phyloP scores from a whole-genome alignment of 2,113 vertebrate genomes.

The Hippocampus abdominalis region DNA sequence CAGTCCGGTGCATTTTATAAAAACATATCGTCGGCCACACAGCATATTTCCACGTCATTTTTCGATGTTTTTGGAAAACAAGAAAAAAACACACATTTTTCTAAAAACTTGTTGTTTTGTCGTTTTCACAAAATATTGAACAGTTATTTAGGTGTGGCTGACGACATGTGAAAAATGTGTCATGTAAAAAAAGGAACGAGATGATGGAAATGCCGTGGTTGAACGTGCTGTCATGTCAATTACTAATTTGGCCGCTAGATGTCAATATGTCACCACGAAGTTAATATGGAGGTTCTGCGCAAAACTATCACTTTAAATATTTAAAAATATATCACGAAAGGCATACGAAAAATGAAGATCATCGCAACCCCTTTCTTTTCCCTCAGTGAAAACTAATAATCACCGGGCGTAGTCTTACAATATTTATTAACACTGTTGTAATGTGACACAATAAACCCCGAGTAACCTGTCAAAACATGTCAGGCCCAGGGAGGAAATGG shows the following conservation, averaged over 20 bases:
- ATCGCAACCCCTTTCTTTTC: not conserved
- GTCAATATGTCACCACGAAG: conserved; percentile 10
- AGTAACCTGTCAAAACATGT: not conserved
- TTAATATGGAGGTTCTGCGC: not conserved
- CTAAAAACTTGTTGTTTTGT: too few species aligned
- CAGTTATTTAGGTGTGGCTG: too few species aligned
- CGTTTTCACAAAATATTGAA: too few species aligned
- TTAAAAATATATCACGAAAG: not conserved
- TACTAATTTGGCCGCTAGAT: conserved; percentile 22
- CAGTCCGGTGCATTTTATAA: not conserved
- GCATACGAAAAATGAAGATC: not conserved
- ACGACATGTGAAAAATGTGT: too few species aligned
- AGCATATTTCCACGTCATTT: too few species aligned
- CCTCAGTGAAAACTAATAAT: not conserved
- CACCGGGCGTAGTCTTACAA: not conserved
- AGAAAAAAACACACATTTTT: too few species aligned
- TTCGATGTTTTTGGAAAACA: too few species aligned
- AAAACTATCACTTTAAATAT: not conserved
- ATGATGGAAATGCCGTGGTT: not conserved
- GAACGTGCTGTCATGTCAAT: not conserved
- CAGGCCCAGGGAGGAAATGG: not conserved
- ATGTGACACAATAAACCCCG: not conserved
- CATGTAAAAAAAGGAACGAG: not conserved
- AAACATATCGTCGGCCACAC: too few species aligned
- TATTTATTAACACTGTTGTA: not conserved